Percentiles rank a stretch among this genome's conserved stretches.
phyloP scores from a whole-genome alignment of 2,113 vertebrate genomes.

The Gorilla gorilla region DNA sequence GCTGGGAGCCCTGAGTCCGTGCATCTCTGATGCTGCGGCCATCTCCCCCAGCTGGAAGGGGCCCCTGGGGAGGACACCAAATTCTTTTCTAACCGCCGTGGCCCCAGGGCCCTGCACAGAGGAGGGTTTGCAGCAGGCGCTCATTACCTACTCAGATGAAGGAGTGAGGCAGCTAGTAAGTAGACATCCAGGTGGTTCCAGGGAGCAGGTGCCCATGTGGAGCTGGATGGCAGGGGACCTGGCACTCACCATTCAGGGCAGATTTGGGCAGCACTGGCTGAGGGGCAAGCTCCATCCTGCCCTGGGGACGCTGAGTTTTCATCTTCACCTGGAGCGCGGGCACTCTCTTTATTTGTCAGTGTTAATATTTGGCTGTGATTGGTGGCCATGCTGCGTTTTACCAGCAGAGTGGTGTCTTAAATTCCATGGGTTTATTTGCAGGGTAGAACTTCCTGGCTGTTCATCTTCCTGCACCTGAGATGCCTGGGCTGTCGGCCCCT shows the following conservation, averaged over 20 bases:
- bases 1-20: too few relatives aligned
- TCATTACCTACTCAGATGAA: rapidly evolving
- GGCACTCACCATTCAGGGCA: neutral
- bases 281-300: neutral
- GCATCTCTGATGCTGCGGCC: too few relatives aligned
- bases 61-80: neutral
- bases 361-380: rapidly evolving
- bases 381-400: rapidly evolving
- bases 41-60: neutral
- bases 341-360: rapidly evolving
- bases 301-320: rapidly evolving
- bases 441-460: neutral
- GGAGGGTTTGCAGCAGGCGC: rapidly evolving
- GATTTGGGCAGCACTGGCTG: rapidly evolving
- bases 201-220: rapidly evolving
- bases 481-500: rapidly evolving
- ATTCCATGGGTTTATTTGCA: neutral
- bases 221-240: rapidly evolving
- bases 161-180: rapidly evolving
- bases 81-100: rapidly evolving
- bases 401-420: rapidly evolving
- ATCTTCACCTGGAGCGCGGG: rapidly evolving
- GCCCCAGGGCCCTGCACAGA: rapidly evolving
- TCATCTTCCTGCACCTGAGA: rapidly evolving
- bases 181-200: rapidly evolving